Evolutionary conservation across 2,888 invertebrate genomes (phyloP).

Genomic region (Ormyrus labotus): DNA sequence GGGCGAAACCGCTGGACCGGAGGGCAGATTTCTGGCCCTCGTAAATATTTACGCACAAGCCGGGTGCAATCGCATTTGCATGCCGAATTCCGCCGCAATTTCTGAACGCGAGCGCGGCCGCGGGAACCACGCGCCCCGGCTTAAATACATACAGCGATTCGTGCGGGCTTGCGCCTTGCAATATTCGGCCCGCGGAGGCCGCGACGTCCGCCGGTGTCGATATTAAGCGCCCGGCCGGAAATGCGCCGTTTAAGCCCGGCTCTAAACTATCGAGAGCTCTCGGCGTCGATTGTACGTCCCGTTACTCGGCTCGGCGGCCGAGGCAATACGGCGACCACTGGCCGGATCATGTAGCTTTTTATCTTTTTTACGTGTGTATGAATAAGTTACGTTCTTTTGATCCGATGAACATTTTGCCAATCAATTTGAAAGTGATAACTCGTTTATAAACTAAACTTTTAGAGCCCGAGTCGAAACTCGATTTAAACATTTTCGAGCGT

Average conservation of each 20-base stretch:
- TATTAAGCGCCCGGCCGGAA: constrained; percentile 21
- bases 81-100: constrained; percentile 62
- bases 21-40: constrained; percentile 56
- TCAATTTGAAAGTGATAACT: no score
- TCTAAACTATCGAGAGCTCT: constrained; percentile 30
- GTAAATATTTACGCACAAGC: constrained; percentile 67
- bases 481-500: no score
- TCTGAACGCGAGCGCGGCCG: constrained; percentile 58
- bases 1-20: constrained; percentile 23
- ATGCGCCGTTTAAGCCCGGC: constrained; percentile 13
- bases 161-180: constrained; percentile 19
- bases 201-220: constrained; percentile 3
- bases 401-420: no score
- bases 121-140: constrained; percentile 18
- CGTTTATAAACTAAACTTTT: no score
- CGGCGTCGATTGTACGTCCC: not conserved
- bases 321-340: no score
- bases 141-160: constrained; percentile 37
- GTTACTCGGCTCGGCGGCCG: not conserved
- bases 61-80: constrained; percentile 64
- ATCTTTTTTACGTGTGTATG: no score
- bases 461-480: no score
- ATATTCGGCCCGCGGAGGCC: constrained; percentile 3
- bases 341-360: no score
- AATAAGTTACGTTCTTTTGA: no score